These are phyloP conservation scores for Ia io DNA, from an alignment of 2,113 vertebrate genomes.

Conservation along the genomic window DNA sequence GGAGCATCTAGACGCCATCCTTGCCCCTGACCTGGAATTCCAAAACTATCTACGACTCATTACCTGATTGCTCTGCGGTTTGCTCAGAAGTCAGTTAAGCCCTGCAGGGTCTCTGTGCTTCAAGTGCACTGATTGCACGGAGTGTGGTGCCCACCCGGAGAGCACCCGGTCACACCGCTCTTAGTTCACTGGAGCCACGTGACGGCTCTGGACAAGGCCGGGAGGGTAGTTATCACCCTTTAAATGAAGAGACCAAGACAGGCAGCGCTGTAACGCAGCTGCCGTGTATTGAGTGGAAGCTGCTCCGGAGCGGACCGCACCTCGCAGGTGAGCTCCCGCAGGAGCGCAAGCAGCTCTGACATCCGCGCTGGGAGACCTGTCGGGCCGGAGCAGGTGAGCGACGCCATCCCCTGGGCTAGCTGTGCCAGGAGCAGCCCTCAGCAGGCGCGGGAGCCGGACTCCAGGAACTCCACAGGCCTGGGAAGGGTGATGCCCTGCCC, in stretches of 20 bases:
- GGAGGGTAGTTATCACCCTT: background rate
- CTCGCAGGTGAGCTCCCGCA: fast-evolving
- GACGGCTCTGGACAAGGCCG: background rate
- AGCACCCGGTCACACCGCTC: background rate
- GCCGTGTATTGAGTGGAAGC: background rate
- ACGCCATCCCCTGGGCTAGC: too few species aligned
- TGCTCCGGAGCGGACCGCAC: background rate
- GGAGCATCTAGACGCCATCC: background rate
- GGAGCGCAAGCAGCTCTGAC: fast-evolving
- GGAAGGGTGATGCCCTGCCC: background rate
- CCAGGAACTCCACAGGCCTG: fast-evolving
- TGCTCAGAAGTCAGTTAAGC: background rate
- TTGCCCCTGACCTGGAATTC: background rate
- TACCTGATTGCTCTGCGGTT: background rate
- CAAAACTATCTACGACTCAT: background rate
- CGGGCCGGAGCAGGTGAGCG: background rate
- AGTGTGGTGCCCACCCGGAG: background rate
- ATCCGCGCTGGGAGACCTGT: fast-evolving
- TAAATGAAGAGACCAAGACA: background rate
- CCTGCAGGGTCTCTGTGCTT: background rate
- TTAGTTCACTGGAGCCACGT: background rate
- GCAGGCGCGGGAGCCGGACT: background rate
- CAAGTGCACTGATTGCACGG: fast-evolving
- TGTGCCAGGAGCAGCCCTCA: background rate
- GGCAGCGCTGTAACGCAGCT: background rate